A percentile compares a stretch with the other conserved stretches of the same genome.
phyloP scores from a whole-genome alignment of 2,113 vertebrate species.

The Chrysemys picta region DNA sequence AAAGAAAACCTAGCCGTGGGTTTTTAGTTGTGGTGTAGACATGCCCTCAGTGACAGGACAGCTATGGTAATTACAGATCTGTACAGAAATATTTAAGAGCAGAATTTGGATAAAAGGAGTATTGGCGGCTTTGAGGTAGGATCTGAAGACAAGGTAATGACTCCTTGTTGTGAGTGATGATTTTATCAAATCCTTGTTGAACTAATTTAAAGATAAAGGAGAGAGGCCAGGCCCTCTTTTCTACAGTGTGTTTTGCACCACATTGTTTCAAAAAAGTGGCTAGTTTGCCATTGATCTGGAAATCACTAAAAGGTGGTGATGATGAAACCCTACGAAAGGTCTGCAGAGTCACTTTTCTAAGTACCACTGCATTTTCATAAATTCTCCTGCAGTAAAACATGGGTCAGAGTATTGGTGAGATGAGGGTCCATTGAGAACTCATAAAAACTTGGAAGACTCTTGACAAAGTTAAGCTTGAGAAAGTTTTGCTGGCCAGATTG shows the following conservation, averaged over 20 bases:
- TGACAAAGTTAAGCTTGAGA: neutral
- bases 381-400: neutral
- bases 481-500: neutral
- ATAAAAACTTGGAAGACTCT: constrained; percentile 15
- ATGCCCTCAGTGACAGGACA: neutral
- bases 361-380: neutral
- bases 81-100: neutral
- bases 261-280: neutral
- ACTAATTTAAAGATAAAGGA: neutral
- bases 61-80: neutral
- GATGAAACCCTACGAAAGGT: neutral
- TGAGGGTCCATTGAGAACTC: neutral
- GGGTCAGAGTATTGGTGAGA: constrained; percentile 12
- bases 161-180: no score
- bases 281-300: neutral
- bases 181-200: neutral
- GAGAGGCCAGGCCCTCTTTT: neutral
- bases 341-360: neutral
- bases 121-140: neutral
- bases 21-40: no score
- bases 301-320: neutral
- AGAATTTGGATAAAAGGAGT: fast-evolving
- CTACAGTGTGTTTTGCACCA: neutral
- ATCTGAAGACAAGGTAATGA: neutral
- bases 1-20: no score